Base-by-base conservation (phyloP, 2,797 vertebrate genomes). In the Tokudaia tokunoshimensis region DNA sequence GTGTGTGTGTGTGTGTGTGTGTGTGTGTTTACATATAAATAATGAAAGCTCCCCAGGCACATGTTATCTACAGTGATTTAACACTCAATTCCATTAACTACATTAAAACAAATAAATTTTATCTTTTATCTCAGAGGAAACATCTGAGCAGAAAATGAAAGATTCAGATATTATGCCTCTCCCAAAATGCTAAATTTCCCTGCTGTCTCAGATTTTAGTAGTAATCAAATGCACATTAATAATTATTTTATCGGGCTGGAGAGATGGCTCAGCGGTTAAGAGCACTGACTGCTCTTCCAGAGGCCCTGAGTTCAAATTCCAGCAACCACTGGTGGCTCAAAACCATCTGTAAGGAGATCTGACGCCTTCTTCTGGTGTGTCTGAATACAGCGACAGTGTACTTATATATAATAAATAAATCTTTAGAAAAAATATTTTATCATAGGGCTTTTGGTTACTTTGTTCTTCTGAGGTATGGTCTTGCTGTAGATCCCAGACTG, bases 91-190 rank as follows among this genome's bases (percentile, higher is more conserved):
- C 20, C 84, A 47, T 86, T 79, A 83, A 91, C 91, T 63, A 89
- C 17, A 83, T 29, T 74, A 88, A 91, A 93, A 85, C 59, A 44
- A 79, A 11, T 75, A 37, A 57, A n/a, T 76, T 92, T 52, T 76
- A 80, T 26, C 34, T 76, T 92, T 52, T 76, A 80, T 26, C 34
- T 76, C 79, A 76, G 2, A 87, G 17, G 22, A 92, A 83, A 91
- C 22, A 17, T 34, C 19, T 65, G 44, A 93, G 41, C 11, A 2
- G 65, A 84, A 94, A 95, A 81, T 44, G n/a, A 95, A 67, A 57
- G 19, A 4, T 47, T 86, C 47, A 93, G 37, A 55, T 89, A 92
- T 80, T 86, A 89, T 47, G 41, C 72, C 91, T 92, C 59, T 88
- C 67, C 50, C 41, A 79, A 94, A 93, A 92, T n/a, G 22, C 19